Base-by-base conservation (phyloP, 2,113 vertebrate species). In the Amblyopsis rosae region DNA sequence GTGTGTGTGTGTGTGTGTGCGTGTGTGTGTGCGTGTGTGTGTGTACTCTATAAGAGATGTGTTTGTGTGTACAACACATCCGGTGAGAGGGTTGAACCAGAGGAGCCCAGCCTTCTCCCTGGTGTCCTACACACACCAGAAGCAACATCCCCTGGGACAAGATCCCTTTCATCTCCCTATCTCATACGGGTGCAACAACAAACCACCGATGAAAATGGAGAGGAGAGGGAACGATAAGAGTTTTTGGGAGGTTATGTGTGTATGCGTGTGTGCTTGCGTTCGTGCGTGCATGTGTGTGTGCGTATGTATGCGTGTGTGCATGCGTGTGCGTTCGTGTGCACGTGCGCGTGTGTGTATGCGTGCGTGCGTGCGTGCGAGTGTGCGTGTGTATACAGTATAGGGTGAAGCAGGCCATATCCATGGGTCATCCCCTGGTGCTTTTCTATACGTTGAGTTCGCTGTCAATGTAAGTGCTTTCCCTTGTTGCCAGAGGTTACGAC, bases 401-500 rank as follows among this genome's bases (percentile, higher is more conserved):
- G 16, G 10, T 4, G 50, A 51, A 6, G 15, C 50, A 2, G 6
- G 11, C 1, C 50, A 51, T 46, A 5, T 41, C 35, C 35, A 8
- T 41, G 19, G 85, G 87, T 85, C 84, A 73, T 62, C 33, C 13
- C 54, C 26, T 33, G 74, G 12, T 83, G 67, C 79, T 88, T 73
- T 41, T 70, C 61, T 8, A 59, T 62, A 15, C 15, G 49, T 17
- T 12, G 26, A 76, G 15, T 47, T 1, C 9, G 13, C 4, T 75
- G 64, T 81, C 72, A 69, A 59, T 71, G 58, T 59, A 58, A 69
- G 15, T 54, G 15, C 33, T 53, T 65, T 57, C 68, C 19, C 50
- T 13, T 33, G 35, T 26, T 65, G 47, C 65, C 48, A 73, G 69
- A 78, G 69, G 77, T 82, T 80, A 66, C 59, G 6, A 41, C 72